Percentiles rank a stretch among this genome's conserved stretches.
phyloP scores from a whole-genome alignment of 2,797 vertebrate species.

The Ctenochaetus hawaiiensis region DNA sequence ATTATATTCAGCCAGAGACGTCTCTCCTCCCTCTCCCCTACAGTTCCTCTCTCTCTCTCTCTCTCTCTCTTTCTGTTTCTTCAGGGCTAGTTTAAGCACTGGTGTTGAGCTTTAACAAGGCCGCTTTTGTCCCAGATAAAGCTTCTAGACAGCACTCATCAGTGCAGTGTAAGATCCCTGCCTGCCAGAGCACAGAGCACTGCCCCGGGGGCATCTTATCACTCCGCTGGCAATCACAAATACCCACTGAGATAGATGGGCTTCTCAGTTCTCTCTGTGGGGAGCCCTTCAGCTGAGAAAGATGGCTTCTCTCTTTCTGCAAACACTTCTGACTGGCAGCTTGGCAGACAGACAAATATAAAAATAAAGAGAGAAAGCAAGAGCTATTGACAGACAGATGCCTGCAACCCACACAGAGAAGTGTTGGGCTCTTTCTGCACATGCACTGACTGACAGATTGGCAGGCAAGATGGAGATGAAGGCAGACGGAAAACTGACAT shows the following conservation, averaged over 20 bases:
- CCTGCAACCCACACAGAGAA: slow-evolving; percentile 70
- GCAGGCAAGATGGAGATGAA: slow-evolving; percentile 64
- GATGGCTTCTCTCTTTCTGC: slow-evolving; percentile 65
- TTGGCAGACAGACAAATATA: slow-evolving; percentile 75
- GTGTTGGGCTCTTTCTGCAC: slow-evolving; percentile 61
- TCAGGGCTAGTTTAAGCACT: slow-evolving; percentile 69
- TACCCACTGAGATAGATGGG: slow-evolving; percentile 75
- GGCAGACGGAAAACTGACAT: slow-evolving; percentile 70
- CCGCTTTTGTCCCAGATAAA: slow-evolving; percentile 79
- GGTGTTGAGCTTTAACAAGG: slow-evolving; percentile 79
- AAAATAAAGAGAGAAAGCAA: slow-evolving; percentile 70
- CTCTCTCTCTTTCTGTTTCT: slow-evolving; percentile 46
- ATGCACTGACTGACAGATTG: slow-evolving; percentile 72
- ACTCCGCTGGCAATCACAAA: slow-evolving; percentile 75
- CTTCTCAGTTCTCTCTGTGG: slow-evolving; percentile 68
- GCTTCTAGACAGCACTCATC: slow-evolving; percentile 74
- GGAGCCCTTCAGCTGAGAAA: slow-evolving; percentile 69
- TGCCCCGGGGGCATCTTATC: slow-evolving; percentile 78
- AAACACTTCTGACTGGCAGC: slow-evolving; percentile 75
- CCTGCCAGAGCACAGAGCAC: slow-evolving; percentile 71
- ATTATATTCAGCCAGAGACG: slow-evolving; percentile 76
- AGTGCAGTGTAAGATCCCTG: slow-evolving; percentile 67
- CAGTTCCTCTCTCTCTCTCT: slow-evolving; percentile 54
- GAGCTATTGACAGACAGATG: slow-evolving; percentile 77
- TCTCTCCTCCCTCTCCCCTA: slow-evolving; percentile 57